A percentile compares a stretch with the other conserved stretches of the same genome.
Conservation (phyloP, 2,113 vertebrate genomes). For the Alligator sinensis region DNA sequence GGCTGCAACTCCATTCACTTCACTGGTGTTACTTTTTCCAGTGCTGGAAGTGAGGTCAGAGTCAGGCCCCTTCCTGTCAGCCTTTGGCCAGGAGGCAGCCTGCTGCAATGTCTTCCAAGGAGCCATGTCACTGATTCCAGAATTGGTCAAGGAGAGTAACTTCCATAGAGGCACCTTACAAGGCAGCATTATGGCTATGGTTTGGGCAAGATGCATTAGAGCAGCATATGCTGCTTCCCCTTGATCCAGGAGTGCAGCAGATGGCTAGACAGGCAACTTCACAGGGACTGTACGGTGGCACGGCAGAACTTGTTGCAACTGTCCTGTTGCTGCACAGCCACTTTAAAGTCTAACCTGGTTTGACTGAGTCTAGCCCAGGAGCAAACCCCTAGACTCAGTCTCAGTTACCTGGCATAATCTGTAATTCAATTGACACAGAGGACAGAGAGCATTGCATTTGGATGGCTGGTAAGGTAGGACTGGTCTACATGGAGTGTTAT, state of each 20-base stretch:
- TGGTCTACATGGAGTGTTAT: accelerated
- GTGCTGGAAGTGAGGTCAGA: background rate
- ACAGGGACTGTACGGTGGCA: background rate
- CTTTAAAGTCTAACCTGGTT: background rate
- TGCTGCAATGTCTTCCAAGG: background rate
- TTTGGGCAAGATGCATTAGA: background rate
- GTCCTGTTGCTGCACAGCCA: background rate
- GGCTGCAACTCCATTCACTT: background rate
- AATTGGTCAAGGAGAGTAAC: accelerated
- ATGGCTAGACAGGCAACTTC: background rate
- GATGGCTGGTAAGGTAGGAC: background rate
- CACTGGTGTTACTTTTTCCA: background rate
- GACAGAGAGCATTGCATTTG: background rate
- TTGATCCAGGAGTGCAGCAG: background rate
- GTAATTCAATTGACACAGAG: background rate
- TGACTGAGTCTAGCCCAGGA: background rate
- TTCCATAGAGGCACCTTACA: accelerated
- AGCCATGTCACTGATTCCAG: background rate
- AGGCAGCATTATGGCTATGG: accelerated
- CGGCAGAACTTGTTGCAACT: background rate
- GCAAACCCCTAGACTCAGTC: background rate
- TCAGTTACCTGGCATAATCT: background rate
- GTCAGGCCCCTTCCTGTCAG: background rate
- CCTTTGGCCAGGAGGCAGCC: background rate
- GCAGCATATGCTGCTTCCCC: background rate